Percentiles rank a stretch among this genome's conserved stretches.
Evolutionary conservation across 1,140 invertebrate species (phyloP).

Genomic region (Eubasilissa regina): DNA sequence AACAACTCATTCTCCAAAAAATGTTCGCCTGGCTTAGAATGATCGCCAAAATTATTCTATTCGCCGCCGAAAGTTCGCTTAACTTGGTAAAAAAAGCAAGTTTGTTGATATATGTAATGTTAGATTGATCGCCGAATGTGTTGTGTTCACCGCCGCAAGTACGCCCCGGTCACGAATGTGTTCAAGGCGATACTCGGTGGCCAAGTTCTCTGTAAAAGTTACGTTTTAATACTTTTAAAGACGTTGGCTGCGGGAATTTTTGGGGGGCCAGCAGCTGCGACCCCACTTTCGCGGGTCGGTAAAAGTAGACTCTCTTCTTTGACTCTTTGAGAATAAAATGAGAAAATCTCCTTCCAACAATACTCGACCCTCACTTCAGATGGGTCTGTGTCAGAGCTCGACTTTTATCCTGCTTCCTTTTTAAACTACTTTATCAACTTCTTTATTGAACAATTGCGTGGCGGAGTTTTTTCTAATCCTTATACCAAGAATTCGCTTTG

Average conservation of each 20-base stretch:
- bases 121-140: too few species aligned
- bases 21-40: too few species aligned
- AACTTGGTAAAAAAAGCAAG: too few species aligned
- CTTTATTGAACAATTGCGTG: too few species aligned
- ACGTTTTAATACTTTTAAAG: constrained; percentile 30
- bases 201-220: constrained; percentile 13
- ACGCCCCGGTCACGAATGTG: neutral
- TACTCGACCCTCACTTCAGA: constrained; percentile 3
- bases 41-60: too few species aligned
- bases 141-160: too few species aligned
- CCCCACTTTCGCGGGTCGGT: neutral
- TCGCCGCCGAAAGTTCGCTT: too few species aligned
- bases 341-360: neutral
- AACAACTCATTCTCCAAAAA: too few species aligned
- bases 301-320: constrained; percentile 3
- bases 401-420: neutral
- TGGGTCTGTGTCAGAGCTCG: constrained; percentile 1
- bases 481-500: too few species aligned
- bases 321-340: constrained; percentile 10
- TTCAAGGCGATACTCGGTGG: neutral
- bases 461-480: too few species aligned
- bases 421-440: neutral
- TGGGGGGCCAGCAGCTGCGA: constrained; percentile 5
- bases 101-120: too few species aligned
- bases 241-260: constrained; percentile 3